Evolutionary conservation across 2,797 vertebrate genomes (phyloP).

Genomic region (Sebastes iracundus): DNA sequence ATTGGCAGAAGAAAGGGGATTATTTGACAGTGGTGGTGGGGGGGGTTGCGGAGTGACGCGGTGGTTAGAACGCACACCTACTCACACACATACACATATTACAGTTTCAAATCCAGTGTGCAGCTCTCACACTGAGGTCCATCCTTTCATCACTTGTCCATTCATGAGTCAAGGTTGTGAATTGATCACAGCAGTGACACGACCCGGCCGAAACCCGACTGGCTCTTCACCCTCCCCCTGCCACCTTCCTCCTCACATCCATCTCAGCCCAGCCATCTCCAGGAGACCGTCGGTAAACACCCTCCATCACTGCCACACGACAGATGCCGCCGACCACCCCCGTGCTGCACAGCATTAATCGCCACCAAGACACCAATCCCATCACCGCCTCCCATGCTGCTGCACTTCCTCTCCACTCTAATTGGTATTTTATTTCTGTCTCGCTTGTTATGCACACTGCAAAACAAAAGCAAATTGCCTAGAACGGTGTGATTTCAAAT

Average conservation of each 20-base stretch:
- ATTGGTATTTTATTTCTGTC: neutral
- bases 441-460: neutral
- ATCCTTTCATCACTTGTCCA: neutral
- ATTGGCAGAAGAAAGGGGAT: slow-evolving; percentile 76
- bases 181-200: neutral
- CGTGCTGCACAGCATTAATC: slow-evolving; percentile 1
- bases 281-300: neutral
- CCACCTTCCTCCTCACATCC: neutral
- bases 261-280: neutral
- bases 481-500: neutral
- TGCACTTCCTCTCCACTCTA: neutral
- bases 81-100: neutral
- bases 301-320: slow-evolving; percentile 9
- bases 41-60: slow-evolving; percentile 25
- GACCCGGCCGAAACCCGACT: neutral
- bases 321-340: neutral
- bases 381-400: too few relatives aligned
- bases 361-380: neutral
- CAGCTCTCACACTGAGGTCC: neutral
- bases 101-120: neutral
- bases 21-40: slow-evolving; percentile 55
- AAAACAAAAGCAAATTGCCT: neutral
- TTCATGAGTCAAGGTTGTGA: neutral
- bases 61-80: slow-evolving; percentile 17
- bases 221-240: neutral